These are phyloP conservation scores for Acridotheres tristis DNA, from an alignment of 2,797 vertebrate genomes.

Conservation along the genomic window DNA sequence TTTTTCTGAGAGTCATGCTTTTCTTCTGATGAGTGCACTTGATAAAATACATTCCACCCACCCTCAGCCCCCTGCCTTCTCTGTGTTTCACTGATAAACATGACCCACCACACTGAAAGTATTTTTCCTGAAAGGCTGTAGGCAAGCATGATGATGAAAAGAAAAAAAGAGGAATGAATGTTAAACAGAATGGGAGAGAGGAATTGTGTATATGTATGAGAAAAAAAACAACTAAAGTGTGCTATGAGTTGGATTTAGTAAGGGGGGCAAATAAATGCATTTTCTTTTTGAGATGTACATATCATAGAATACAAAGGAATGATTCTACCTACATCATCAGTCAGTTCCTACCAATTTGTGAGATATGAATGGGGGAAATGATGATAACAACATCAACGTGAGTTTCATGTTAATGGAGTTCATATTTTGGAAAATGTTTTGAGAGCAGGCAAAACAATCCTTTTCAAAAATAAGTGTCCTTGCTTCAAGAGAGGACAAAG, in stretches of 20 bases:
- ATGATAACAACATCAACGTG: not conserved
- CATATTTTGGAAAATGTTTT: not conserved
- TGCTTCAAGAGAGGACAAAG: not conserved
- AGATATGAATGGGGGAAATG: not conserved
- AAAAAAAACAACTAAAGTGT: not conserved
- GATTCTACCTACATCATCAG: not conserved
- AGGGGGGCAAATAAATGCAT: not conserved
- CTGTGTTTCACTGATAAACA: not conserved
- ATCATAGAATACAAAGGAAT: not conserved
- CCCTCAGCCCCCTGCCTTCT: not conserved
- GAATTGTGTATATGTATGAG: not conserved
- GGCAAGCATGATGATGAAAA: conserved; percentile 4
- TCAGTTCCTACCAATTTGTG: not conserved
- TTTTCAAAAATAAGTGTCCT: not conserved
- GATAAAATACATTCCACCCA: not conserved
- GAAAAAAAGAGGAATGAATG: not conserved
- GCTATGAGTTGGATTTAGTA: not conserved
- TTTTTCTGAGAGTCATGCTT: not conserved
- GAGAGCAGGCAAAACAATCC: not conserved
- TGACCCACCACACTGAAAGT: conserved; percentile 27
- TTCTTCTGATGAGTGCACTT: conserved; percentile 15
- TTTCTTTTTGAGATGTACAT: not conserved
- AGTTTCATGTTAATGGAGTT: not conserved
- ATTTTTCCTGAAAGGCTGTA: conserved; percentile 9
- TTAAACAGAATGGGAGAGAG: not conserved